Evolutionary conservation across 2,797 vertebrate genomes (phyloP).

Genomic region (Manis crassicaudata): DNA sequence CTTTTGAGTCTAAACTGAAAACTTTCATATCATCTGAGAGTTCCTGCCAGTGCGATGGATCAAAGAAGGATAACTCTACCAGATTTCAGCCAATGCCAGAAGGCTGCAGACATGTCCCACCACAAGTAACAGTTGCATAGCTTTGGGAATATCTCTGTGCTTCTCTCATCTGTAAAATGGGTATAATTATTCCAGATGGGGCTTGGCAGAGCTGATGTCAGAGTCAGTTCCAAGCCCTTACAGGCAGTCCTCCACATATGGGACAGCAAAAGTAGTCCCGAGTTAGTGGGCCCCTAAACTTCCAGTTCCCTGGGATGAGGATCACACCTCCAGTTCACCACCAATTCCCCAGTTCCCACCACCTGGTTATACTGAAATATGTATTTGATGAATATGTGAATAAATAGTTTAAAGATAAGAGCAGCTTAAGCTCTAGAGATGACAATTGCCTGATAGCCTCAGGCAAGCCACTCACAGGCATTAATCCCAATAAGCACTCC

Average conservation of each 20-base stretch:
- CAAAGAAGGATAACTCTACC: background rate
- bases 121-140: background rate
- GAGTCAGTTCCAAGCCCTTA: background rate
- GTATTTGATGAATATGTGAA: background rate
- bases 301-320: background rate
- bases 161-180: background rate
- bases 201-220: background rate
- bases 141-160: background rate
- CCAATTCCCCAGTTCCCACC: background rate
- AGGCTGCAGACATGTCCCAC: background rate
- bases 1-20: background rate
- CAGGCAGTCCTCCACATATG: background rate
- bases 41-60: background rate
- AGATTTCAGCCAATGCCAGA: background rate
- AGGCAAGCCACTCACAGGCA: background rate
- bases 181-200: background rate
- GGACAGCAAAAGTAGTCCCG: background rate
- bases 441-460: background rate
- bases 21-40: background rate
- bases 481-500: conserved; percentile 17
- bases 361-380: background rate
- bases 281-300: background rate
- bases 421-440: background rate
- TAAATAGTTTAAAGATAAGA: background rate
- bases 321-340: background rate